Conservation (phyloP, 2,113 vertebrate species). For the Boulengeromyrus knoepffleri region DNA sequence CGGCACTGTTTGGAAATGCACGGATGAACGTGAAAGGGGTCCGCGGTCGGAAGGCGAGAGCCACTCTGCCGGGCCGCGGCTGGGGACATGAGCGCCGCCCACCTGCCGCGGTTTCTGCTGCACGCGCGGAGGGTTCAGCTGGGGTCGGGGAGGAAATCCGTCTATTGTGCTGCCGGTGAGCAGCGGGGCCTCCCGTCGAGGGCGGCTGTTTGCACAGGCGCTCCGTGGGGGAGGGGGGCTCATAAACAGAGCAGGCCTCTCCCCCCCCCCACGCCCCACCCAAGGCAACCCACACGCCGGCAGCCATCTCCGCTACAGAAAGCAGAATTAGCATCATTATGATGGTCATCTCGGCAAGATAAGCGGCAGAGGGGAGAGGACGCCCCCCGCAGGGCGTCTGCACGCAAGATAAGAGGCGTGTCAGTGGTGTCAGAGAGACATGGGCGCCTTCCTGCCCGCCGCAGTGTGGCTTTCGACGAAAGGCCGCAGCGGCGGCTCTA, state of each 20-base stretch:
- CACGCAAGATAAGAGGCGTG: not conserved
- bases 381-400: not conserved
- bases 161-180: constrained; percentile 44
- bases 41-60: not conserved
- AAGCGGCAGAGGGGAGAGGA: not conserved
- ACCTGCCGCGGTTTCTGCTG: not conserved
- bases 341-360: not conserved
- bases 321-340: not conserved
- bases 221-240: not conserved
- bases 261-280: not conserved
- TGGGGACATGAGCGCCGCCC: not conserved
- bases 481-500: constrained; percentile 15
- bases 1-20: not conserved
- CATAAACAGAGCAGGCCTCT: constrained; percentile 19
- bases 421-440: not conserved
- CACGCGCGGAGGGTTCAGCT: constrained; percentile 23
- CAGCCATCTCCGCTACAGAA: not conserved
- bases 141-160: constrained; percentile 42
- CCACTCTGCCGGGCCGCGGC: not conserved
- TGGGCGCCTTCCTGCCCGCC: not conserved
- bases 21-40: not conserved
- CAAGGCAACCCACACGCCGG: not conserved
- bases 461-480: constrained; percentile 6
- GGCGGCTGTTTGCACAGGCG: constrained; percentile 25
- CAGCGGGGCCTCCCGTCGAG: constrained; percentile 2